Conservation (phyloP, 2,888 invertebrate genomes). For the Polydrusus cervinus region DNA sequence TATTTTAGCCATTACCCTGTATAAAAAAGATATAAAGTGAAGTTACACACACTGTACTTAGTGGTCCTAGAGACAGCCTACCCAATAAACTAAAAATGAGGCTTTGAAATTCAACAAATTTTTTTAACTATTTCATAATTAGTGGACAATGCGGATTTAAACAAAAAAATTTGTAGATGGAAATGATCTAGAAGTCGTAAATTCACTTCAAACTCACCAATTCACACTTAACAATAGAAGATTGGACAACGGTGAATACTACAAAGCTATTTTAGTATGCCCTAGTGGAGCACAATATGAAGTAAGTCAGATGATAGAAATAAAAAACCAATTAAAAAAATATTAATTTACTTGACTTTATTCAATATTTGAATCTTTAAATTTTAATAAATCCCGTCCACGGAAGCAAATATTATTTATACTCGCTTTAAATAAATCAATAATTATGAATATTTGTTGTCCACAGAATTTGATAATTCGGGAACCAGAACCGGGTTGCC, state of each 20-base stretch:
- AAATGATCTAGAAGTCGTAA: slow-evolving; percentile 32
- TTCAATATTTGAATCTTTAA: too few relatives aligned
- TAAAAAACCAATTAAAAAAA: slow-evolving; percentile 7
- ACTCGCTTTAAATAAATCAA: too few relatives aligned
- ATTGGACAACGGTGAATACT: slow-evolving; percentile 50
- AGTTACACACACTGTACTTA: too few relatives aligned
- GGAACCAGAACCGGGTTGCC: slow-evolving; percentile 63
- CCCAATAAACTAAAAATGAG: too few relatives aligned
- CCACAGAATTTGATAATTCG: slow-evolving; percentile 61
- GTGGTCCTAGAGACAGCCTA: too few relatives aligned
- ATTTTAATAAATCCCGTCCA: too few relatives aligned
- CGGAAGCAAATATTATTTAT: too few relatives aligned
- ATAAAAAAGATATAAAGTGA: too few relatives aligned
- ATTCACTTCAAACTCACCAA: slow-evolving; percentile 43
- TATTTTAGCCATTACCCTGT: too few relatives aligned
- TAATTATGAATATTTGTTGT: background rate
- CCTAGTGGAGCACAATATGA: slow-evolving; percentile 67
- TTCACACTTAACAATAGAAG: slow-evolving; percentile 27
- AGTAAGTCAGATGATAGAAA: slow-evolving; percentile 55
- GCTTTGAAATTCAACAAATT: too few relatives aligned
- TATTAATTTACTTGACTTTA: background rate
- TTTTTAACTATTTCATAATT: too few relatives aligned
- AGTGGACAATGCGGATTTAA: too few relatives aligned
- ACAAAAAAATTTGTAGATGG: slow-evolving; percentile 10
- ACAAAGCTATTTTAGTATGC: slow-evolving; percentile 67